Conservation (phyloP, 2,113 vertebrate genomes). For the Phoenicopterus ruber region DNA sequence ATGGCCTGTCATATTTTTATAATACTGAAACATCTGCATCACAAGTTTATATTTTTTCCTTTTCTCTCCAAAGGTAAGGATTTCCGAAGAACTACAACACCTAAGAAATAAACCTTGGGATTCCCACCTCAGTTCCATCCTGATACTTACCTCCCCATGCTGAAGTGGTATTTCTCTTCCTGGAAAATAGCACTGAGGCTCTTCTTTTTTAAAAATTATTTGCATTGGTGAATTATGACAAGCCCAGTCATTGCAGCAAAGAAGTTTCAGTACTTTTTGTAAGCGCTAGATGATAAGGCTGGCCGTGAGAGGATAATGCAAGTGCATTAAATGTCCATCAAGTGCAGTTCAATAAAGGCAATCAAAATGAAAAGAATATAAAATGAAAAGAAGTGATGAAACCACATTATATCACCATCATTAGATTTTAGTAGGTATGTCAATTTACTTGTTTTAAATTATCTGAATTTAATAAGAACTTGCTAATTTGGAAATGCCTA, state of each 20-base stretch:
- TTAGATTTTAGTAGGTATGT: not conserved
- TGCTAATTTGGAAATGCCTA: not conserved
- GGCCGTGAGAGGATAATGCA: not conserved
- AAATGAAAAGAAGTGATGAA: not conserved
- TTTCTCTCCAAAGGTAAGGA: not conserved
- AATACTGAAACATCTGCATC: not conserved
- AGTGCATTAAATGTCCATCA: not conserved
- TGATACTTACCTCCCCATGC: not conserved
- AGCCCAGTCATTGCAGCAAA: not conserved
- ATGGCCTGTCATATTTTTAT: not conserved
- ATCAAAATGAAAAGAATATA: not conserved
- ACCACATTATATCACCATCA: not conserved
- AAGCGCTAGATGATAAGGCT: not conserved
- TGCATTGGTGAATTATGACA: not conserved
- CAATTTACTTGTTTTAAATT: constrained; percentile 15
- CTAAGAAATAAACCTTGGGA: not conserved
- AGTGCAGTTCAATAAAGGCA: not conserved
- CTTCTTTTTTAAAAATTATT: not conserved
- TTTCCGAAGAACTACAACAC: not conserved
- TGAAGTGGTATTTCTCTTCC: not conserved
- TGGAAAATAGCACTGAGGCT: not conserved
- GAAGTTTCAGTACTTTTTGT: not conserved
- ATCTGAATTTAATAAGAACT: not conserved
- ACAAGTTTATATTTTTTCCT: not conserved
- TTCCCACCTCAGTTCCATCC: not conserved